Base-by-base conservation (phyloP, 2,797 vertebrate species). In the Pogonophryne albipinna region DNA sequence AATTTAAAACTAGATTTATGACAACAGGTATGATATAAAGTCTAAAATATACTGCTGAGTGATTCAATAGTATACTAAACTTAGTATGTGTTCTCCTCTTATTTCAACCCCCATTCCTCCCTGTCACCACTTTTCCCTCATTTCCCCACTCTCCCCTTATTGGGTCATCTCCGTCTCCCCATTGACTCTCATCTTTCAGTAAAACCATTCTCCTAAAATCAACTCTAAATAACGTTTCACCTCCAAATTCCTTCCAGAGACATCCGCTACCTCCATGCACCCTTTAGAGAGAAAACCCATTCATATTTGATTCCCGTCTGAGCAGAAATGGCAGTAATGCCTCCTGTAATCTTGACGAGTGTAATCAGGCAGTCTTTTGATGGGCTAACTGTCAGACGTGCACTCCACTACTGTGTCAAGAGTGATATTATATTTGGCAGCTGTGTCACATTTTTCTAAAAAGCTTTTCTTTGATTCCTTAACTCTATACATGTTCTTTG, bases 241-340 rank as follows among this genome's bases (percentile, higher is more conserved):
- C 76, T 89, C 83, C 78, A 88, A 92, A 92, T 93, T 91, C 84
- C 83, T 92, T 89, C 88, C 85, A 91, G 89, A 93, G 78, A 83
- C 86, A 84, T 85, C 84, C 64, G 71, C 81, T 87, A 89, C 83
- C 83, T 78, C 80, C 82, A 77, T 19, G 70, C 58, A 46, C 67
- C 80, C 82, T 84, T 90, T 65, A 63, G 50, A 85, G 82, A 85
- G 82, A 82, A 85, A 85, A 70, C 27, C 74, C 87, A 86, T 91
- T 91, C 88, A 92, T 90, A 90, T 92, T 92, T 90, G 87, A 92
- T 94, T 91, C 79, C 72, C 60, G 78, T 91, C 86, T 92, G 90
- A 90, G 83, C 80, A 87, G 87, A 89, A 90, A 92, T 92, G 92
- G 86, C 91, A 91, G 91, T 91, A 91, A 92, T 88, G 93, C 92